phyloP scores from a whole-genome alignment of 1,140 invertebrate genomes.

The Pseudomyrmex cubaensis region DNA sequence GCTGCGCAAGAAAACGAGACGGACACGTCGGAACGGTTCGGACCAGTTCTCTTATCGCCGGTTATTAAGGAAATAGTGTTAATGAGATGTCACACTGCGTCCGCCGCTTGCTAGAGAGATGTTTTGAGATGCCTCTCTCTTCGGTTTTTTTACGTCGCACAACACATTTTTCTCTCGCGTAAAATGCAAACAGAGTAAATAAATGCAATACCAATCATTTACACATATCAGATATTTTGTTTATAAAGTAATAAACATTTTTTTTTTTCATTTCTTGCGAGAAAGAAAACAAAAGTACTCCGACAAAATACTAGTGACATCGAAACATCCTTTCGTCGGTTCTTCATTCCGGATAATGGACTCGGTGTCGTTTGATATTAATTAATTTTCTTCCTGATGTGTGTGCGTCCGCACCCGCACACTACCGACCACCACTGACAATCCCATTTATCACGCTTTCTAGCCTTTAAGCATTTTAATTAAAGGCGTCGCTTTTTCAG shows the following conservation, averaged over 20 bases:
- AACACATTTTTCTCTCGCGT: no score
- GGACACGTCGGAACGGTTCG: conserved; percentile 48
- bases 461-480: no score
- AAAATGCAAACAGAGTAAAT: no score
- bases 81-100: conserved; percentile 71
- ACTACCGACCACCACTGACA: conserved; percentile 31
- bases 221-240: not conserved
- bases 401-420: conserved; percentile 67
- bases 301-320: conserved; percentile 76
- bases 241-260: conserved; percentile 67
- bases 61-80: conserved; percentile 75
- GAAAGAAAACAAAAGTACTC: conserved; percentile 48
- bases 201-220: no score
- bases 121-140: not conserved
- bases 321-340: conserved; percentile 78
- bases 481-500: no score
- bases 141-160: not conserved
- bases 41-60: conserved; percentile 75
- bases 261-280: conserved; percentile 49
- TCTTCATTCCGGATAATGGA: conserved; percentile 82
- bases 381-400: conserved; percentile 83
- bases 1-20: conserved; percentile 38
- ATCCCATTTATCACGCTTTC: no score
- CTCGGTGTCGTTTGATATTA: conserved; percentile 85
- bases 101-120: conserved; percentile 19